A percentile compares a stretch with the other conserved stretches of the same genome.
Conservation (phyloP, 2,888 invertebrate species). For the Camptogramma bilineatum region DNA sequence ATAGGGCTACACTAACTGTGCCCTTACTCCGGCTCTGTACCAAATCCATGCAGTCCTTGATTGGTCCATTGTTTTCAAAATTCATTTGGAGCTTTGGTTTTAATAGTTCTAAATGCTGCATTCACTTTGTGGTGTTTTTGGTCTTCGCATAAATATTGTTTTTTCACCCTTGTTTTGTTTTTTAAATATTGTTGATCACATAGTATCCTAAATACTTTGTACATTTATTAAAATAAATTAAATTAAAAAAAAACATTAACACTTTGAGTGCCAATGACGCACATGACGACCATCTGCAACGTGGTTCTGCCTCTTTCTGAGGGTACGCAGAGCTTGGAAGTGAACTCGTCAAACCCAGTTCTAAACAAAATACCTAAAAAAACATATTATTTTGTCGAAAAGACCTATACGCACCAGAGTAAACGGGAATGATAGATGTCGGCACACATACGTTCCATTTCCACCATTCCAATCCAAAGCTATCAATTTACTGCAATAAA, state of each 20-base stretch:
- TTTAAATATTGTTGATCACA: not conserved
- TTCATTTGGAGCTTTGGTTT: conserved; percentile 35
- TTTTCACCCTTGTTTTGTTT: not conserved
- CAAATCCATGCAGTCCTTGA: conserved; percentile 30
- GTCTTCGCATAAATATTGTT: not conserved
- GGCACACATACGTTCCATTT: not conserved
- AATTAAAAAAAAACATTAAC: no score
- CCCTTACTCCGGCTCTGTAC: conserved; percentile 13
- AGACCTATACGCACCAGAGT: not conserved
- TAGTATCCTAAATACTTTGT: not conserved
- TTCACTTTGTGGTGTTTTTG: not conserved
- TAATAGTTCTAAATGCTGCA: conserved; percentile 27
- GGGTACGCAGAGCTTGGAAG: no score
- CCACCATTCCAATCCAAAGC: conserved; percentile 15
- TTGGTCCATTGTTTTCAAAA: conserved; percentile 41
- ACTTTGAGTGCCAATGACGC: no score
- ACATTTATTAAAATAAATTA: no score
- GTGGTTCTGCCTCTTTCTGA: no score
- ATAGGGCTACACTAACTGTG: not conserved
- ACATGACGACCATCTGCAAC: no score
- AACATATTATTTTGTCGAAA: not conserved
- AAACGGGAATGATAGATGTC: not conserved
- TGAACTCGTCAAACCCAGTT: no score
- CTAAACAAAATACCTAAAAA: no score
- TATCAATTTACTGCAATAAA: conserved; percentile 32